Percentiles rank a stretch among this genome's conserved stretches.
These are phyloP conservation scores for Globodera rostochiensis DNA, from an alignment of 1,140 invertebrate genomes.

Conservation along the genomic window DNA sequence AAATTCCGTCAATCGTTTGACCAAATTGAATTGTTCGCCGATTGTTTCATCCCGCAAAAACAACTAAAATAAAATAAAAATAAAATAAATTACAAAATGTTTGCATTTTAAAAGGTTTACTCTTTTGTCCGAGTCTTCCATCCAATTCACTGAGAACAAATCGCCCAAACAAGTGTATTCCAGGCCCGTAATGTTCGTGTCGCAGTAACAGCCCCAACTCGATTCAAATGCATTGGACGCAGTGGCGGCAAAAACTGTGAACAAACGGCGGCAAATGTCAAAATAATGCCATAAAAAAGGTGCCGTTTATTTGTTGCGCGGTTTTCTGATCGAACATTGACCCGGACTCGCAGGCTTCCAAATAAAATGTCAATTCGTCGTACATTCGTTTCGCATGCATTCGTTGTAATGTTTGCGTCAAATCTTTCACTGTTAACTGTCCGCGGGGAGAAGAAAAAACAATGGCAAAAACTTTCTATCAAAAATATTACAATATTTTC, in stretches of 20 bases:
- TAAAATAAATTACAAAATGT: constrained; percentile 19
- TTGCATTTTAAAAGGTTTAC: constrained; percentile 57
- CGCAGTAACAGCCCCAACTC: constrained; percentile 64
- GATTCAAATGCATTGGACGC: constrained; percentile 71
- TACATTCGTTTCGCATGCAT: constrained; percentile 69
- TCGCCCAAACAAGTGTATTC: constrained; percentile 58
- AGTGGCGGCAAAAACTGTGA: constrained; percentile 67
- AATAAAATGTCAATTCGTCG: constrained; percentile 70
- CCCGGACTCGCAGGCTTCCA: constrained; percentile 75
- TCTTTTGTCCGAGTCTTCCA: constrained; percentile 71
- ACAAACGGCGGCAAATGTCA: background rate
- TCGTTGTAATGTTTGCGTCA: constrained; percentile 67
- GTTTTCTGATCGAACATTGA: constrained; percentile 74
- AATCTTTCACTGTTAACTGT: constrained; percentile 67
- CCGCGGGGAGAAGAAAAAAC: constrained; percentile 31
- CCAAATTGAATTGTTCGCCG: constrained; percentile 70
- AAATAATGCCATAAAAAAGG: background rate
- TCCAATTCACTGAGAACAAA: constrained; percentile 72
- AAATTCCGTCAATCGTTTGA: constrained; percentile 71
- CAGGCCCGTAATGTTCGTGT: constrained; percentile 47
- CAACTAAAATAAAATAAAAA: constrained; percentile 65
- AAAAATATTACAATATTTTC: constrained; percentile 40
- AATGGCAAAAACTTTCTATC: too few relatives aligned
- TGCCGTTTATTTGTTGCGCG: constrained; percentile 67
- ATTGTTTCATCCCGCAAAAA: constrained; percentile 70